phyloP scores from a whole-genome alignment of 2,797 vertebrate genomes.

The Protosalanx chinensis region DNA sequence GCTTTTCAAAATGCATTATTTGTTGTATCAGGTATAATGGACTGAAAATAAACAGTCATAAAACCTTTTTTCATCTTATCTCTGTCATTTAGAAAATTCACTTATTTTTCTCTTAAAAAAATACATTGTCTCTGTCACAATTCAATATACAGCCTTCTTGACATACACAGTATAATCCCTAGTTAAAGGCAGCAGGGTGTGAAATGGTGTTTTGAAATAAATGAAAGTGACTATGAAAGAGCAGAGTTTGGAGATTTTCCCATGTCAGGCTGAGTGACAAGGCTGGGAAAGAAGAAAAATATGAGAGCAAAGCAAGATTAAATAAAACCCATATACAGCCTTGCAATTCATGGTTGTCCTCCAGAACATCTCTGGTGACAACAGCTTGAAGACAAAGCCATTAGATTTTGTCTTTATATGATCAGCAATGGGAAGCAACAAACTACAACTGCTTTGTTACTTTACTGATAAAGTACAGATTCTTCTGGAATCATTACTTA shows the following conservation, averaged over 20 bases:
- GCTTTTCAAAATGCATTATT: conserved; percentile 72
- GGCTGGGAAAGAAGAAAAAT: conserved; percentile 96
- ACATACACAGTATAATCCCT: conserved; percentile 87
- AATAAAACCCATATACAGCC: conserved; percentile 86
- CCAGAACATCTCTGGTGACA: conserved; percentile 76
- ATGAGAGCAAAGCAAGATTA: conserved; percentile 91
- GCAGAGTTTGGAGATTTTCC: conserved; percentile 95
- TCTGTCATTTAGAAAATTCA: conserved; percentile 96
- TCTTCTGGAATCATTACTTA: too few species aligned
- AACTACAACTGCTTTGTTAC: too few species aligned
- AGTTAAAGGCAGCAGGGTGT: conserved; percentile 99
- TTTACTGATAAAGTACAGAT: too few species aligned
- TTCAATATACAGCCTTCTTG: conserved; percentile 95
- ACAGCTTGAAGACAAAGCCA: conserved; percentile 72
- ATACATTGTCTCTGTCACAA: conserved; percentile 96
- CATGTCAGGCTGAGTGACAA: conserved; percentile 96
- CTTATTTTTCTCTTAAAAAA: conserved; percentile 89
- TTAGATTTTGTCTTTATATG: conserved; percentile 80
- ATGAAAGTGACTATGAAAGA: conserved; percentile 93
- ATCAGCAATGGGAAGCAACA: too few species aligned
- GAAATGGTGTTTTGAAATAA: conserved; percentile 99
- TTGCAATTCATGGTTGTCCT: conserved; percentile 79
- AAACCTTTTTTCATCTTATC: conserved; percentile 86
- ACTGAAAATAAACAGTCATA: conserved; percentile 63
- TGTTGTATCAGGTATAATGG: conserved; percentile 77